phyloP scores from a whole-genome alignment of 2,113 vertebrate species.

The Deroptyus accipitrinus region DNA sequence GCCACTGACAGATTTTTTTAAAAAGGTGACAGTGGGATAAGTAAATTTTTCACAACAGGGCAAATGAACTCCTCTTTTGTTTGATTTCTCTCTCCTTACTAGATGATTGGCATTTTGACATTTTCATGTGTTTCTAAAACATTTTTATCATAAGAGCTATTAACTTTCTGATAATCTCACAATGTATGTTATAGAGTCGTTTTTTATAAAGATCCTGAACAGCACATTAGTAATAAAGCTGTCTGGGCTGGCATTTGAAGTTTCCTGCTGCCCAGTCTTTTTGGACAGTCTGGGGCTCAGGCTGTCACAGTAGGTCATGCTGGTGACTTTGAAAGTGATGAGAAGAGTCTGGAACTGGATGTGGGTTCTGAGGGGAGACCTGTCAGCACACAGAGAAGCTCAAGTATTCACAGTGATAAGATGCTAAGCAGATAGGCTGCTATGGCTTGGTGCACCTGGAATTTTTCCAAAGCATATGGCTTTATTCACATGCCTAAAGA shows the following conservation, averaged over 20 bases:
- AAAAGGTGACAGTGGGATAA: accelerated
- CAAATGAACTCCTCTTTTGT: neutral
- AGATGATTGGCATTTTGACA: neutral
- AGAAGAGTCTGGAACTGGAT: neutral
- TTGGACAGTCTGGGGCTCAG: neutral
- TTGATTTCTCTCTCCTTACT: neutral
- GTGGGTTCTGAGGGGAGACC: neutral
- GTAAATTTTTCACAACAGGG: neutral
- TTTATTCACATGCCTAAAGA: neutral
- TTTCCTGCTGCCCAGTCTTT: neutral
- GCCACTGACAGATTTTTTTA: neutral
- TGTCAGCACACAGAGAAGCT: neutral
- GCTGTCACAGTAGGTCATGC: neutral
- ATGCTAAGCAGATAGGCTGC: neutral
- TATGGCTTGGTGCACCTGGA: neutral
- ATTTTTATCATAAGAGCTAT: neutral
- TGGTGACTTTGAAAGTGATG: neutral
- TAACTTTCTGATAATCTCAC: neutral
- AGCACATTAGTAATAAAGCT: neutral
- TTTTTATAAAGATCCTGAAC: neutral
- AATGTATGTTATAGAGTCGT: accelerated
- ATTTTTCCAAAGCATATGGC: neutral
- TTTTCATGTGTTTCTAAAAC: neutral
- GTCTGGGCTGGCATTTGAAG: neutral
- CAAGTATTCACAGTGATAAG: neutral